Conservation (phyloP, 1,140 invertebrate genomes). For the Ceratina japonica region DNA sequence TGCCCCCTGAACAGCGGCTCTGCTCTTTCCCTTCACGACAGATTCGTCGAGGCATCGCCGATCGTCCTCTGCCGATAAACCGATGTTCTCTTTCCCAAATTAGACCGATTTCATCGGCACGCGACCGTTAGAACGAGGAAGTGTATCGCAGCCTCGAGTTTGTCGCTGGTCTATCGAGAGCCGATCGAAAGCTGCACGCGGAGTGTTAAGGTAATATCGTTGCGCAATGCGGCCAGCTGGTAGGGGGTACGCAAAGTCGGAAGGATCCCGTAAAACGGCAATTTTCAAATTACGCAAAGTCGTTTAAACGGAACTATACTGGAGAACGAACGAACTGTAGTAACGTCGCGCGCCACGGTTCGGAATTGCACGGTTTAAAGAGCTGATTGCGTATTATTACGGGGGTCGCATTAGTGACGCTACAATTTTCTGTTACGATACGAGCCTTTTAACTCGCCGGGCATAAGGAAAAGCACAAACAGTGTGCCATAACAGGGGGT, state of each 20-base stretch:
- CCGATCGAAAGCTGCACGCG: not conserved
- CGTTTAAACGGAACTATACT: too few species aligned
- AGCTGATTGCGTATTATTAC: slow-evolving; percentile 12
- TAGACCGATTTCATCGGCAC: not conserved
- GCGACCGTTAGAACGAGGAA: slow-evolving; percentile 26
- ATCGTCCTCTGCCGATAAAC: too few species aligned
- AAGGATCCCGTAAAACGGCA: not conserved
- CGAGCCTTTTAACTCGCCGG: not conserved
- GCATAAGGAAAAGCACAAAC: not conserved
- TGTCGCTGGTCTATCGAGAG: not conserved
- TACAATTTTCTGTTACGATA: slow-evolving; percentile 10
- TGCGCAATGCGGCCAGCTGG: slow-evolving; percentile 21
- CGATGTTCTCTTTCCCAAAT: not conserved
- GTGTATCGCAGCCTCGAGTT: not conserved
- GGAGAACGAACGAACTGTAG: not conserved
- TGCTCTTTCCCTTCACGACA: not conserved
- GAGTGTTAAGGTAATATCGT: slow-evolving; percentile 42
- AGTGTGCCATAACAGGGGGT: not conserved
- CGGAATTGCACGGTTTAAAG: slow-evolving; percentile 17
- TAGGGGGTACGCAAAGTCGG: slow-evolving; percentile 15
- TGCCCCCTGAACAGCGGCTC: not conserved
- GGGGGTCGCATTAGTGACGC: slow-evolving; percentile 2
- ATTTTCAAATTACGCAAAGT: slow-evolving; percentile 4
- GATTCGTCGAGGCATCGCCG: not conserved
- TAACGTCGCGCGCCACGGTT: not conserved